Conservation (phyloP, 2,888 invertebrate genomes). For the Chrysolina haemoptera region DNA sequence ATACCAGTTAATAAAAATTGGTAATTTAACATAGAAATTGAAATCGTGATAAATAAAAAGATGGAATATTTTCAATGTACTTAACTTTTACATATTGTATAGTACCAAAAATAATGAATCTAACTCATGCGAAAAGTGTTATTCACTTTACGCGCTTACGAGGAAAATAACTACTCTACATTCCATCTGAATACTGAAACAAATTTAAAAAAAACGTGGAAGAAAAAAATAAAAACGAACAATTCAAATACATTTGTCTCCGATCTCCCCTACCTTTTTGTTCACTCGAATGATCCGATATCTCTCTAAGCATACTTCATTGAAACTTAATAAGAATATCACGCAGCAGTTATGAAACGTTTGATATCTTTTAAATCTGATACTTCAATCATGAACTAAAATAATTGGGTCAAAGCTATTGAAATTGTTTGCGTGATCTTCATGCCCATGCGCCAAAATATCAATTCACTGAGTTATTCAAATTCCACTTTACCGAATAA, state of each 20-base stretch:
- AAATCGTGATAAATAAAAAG: too few species aligned
- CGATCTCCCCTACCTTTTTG: background rate
- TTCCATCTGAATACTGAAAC: too few species aligned
- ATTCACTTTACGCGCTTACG: too few species aligned
- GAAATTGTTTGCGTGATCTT: slow-evolving; percentile 51
- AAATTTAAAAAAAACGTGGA: too few species aligned
- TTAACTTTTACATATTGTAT: too few species aligned
- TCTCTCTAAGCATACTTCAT: slow-evolving; percentile 1
- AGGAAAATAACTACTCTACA: too few species aligned
- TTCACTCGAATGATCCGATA: background rate
- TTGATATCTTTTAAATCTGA: slow-evolving; percentile 30
- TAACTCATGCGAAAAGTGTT: too few species aligned
- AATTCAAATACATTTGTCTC: background rate
- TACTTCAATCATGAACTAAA: slow-evolving; percentile 39
- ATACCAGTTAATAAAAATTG: too few species aligned
- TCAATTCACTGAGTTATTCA: slow-evolving; percentile 11
- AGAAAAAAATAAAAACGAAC: background rate
- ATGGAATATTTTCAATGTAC: too few species aligned
- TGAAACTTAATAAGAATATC: slow-evolving; percentile 28
- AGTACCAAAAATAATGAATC: too few species aligned
- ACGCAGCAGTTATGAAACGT: slow-evolving; percentile 31
- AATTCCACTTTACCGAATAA: slow-evolving; percentile 7
- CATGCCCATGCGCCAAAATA: slow-evolving; percentile 54
- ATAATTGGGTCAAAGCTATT: slow-evolving; percentile 54
- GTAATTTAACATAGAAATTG: too few species aligned